A percentile compares a stretch with the other conserved stretches of the same genome.
Evolutionary conservation across 2,797 vertebrate species (phyloP).

Genomic region (Tapera naevia): DNA sequence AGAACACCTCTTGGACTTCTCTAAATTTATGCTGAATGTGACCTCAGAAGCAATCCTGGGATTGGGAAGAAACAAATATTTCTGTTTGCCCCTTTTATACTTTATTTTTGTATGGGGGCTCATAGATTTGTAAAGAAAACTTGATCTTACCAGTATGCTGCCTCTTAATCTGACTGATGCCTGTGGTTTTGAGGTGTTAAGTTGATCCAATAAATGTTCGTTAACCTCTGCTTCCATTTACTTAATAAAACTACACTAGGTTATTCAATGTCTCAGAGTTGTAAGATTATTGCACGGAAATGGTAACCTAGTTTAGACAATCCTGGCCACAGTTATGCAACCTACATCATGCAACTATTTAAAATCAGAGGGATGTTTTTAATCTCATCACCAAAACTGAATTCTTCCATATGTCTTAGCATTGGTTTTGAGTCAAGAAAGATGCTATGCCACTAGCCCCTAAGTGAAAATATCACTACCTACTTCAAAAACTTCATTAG

Average conservation of each 20-base stretch:
- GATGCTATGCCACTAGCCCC: background rate
- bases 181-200: constrained; percentile 54
- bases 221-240: constrained; percentile 58
- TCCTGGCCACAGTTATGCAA: background rate
- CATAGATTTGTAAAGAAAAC: constrained; percentile 54
- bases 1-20: background rate
- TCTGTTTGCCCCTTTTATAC: constrained; percentile 53
- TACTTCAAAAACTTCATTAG: background rate
- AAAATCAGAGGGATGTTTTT: background rate
- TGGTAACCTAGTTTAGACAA: background rate
- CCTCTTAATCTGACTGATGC: constrained; percentile 55
- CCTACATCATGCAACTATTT: background rate
- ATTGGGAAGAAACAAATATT: constrained; percentile 27
- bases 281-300: constrained; percentile 47
- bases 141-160: constrained; percentile 44
- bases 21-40: constrained; percentile 36
- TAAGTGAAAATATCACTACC: background rate
- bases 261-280: constrained; percentile 39
- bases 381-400: background rate
- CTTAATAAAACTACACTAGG: constrained; percentile 56
- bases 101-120: constrained; percentile 61
- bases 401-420: background rate
- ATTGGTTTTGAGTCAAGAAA: background rate
- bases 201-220: constrained; percentile 60
- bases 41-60: constrained; percentile 43